Evolutionary conservation across 2,797 vertebrate species (phyloP).

Genomic region (Monodelphis domestica): DNA sequence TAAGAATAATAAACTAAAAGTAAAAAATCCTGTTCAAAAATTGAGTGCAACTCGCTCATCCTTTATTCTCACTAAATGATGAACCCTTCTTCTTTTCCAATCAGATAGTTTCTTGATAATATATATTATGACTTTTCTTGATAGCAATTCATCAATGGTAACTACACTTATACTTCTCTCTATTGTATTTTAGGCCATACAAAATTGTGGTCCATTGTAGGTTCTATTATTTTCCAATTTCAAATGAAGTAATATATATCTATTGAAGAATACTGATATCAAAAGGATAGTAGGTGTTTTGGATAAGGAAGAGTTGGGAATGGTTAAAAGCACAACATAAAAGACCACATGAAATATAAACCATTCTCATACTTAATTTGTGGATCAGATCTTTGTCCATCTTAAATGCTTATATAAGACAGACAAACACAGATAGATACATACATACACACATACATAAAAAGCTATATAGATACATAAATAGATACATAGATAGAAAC

Average conservation of each 20-base stretch:
- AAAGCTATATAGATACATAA: background rate
- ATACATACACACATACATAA: too few relatives aligned
- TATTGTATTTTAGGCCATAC: background rate
- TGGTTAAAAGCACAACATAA: background rate
- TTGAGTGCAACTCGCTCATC: background rate
- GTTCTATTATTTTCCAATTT: background rate
- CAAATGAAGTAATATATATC: background rate
- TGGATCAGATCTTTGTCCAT: background rate
- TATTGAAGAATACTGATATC: background rate
- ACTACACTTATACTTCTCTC: background rate
- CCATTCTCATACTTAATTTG: background rate
- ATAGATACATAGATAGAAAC: background rate
- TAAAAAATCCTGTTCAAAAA: background rate
- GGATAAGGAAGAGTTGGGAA: background rate
- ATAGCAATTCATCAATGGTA: background rate
- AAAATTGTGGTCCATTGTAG: background rate
- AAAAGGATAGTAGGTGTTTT: background rate
- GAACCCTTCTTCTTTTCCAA: background rate
- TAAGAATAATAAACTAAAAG: background rate
- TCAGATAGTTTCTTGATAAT: background rate
- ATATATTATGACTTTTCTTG: background rate
- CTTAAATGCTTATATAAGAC: too few relatives aligned
- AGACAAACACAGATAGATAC: background rate
- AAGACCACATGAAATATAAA: background rate
- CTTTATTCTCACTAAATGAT: background rate